Base-by-base conservation (phyloP, 2,797 vertebrate genomes). In the Carcharodon carcharias region DNA sequence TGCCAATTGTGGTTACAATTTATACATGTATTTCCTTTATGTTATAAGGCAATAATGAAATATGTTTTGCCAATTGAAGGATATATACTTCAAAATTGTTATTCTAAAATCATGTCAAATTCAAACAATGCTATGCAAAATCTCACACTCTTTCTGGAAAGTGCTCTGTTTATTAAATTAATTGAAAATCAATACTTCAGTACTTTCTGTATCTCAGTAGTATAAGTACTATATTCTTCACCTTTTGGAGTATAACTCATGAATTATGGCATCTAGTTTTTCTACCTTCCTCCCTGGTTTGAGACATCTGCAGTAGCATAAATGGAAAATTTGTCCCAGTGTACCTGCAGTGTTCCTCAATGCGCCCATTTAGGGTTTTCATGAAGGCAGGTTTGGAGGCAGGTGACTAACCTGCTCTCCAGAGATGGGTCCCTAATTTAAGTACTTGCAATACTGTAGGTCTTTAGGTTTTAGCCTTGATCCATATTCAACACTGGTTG, bases 61-160 rank as follows among this genome's bases (percentile, higher is more conserved):
- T 50, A 77, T 54, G 35, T 54, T 56, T 93, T 73, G 50, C 21
- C 54, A 8, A 35, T 95, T 95, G 69, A 65, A 93, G 21, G 21
- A 93, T 26, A 93, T 95, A 73, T 58, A n/a, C 50, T 73, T 56
- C n/a, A 95, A 95, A 95, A 95, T 45, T 89, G 92, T 14, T 95
- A 28, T 54, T 95, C 65, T 92, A 92, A 95, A 73, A 12, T n/a
- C 67, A 95, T 95, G 67, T 69, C 93, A 31, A 54, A 56, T 69
- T 95, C 26, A 73, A 56, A 56, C 45, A 54, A 95, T 4, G 0
- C 31, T 45, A 54, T 71, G 40, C 50, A 50, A 50, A 95, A 31
- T 95, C 4, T 35, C 65, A 95, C 40, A 71, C 21, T 28, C 4
- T 71, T 71, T 95, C 45, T 63, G 18, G 35, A 95, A 95, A 35